Evolutionary conservation across 1,140 invertebrate species (phyloP).

Genomic region (Drosophila hydei): DNA sequence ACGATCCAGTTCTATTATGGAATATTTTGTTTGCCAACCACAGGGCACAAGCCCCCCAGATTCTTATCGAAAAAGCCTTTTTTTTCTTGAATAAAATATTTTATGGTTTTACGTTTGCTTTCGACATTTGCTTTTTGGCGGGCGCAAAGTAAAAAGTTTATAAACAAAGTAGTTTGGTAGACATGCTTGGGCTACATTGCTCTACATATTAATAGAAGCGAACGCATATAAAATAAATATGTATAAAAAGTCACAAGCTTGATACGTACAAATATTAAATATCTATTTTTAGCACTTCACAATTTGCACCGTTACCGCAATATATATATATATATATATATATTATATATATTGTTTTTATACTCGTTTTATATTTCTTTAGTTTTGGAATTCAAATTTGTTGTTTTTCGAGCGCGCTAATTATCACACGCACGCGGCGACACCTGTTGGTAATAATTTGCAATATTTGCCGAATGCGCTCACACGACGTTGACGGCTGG

Average conservation of each 20-base stretch:
- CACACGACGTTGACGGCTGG: constrained; percentile 51
- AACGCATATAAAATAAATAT: constrained; percentile 1
- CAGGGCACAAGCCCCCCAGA: constrained; percentile 19
- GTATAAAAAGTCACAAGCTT: constrained; percentile 21
- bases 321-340: constrained; percentile 14
- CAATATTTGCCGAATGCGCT: constrained; percentile 33
- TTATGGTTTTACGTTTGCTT: constrained; percentile 15
- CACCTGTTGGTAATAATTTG: constrained; percentile 34
- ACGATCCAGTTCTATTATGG: constrained; percentile 8
- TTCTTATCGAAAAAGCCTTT: constrained; percentile 17
- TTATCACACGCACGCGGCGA: constrained; percentile 48
- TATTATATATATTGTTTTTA: not conserved
- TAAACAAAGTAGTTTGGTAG: constrained; percentile 34
- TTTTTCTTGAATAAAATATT: constrained; percentile 8
- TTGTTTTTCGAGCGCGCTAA: constrained; percentile 34
- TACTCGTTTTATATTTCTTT: not conserved
- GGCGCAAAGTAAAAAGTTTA: constrained; percentile 16
- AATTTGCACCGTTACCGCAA: constrained; percentile 36
- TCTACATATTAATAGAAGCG: constrained; percentile 42
- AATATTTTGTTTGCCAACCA: constrained; percentile 27
- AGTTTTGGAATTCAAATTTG: constrained; percentile 35
- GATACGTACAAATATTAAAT: constrained; percentile 45
- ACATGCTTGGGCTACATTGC: constrained; percentile 27
- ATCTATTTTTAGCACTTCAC: constrained; percentile 50
- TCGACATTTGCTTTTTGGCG: constrained; percentile 7